A percentile compares a stretch with the other conserved stretches of the same genome.
These are phyloP conservation scores for Dione vanillae DNA, from an alignment of 2,888 invertebrate genomes.

Conservation along the genomic window DNA sequence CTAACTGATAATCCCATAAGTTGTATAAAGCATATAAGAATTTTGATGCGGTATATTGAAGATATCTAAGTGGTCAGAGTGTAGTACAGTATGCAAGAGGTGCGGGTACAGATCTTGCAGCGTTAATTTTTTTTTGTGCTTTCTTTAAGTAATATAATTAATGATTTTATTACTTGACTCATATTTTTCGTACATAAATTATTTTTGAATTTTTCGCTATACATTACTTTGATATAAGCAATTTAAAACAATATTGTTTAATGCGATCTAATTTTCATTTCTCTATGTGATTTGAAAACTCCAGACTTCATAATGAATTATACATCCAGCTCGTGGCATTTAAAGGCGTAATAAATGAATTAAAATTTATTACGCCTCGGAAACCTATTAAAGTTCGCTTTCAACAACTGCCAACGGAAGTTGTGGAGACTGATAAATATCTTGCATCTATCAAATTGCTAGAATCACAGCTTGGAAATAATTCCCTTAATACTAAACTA, in stretches of 20 bases:
- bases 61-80: too few relatives aligned
- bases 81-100: too few relatives aligned
- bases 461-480: slow-evolving; percentile 17
- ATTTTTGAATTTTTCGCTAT: neutral
- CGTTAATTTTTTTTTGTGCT: too few relatives aligned
- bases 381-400: slow-evolving; percentile 61
- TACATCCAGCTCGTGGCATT: slow-evolving; percentile 46
- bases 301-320: slow-evolving; percentile 65
- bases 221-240: neutral
- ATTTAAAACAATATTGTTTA: neutral
- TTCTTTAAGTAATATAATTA: too few relatives aligned
- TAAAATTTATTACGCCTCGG: slow-evolving; percentile 46
- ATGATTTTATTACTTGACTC: too few relatives aligned
- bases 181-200: too few relatives aligned
- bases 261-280: slow-evolving; percentile 57
- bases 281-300: slow-evolving; percentile 56
- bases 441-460: slow-evolving; percentile 68
- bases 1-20: too few relatives aligned
- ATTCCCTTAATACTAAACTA: neutral
- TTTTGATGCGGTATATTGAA: too few relatives aligned
- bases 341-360: slow-evolving; percentile 64
- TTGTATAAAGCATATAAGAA: too few relatives aligned
- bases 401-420: slow-evolving; percentile 58
- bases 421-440: slow-evolving; percentile 69
- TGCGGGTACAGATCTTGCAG: too few relatives aligned